phyloP scores from a whole-genome alignment of 1,140 invertebrate genomes.

The Psix sp. region DNA sequence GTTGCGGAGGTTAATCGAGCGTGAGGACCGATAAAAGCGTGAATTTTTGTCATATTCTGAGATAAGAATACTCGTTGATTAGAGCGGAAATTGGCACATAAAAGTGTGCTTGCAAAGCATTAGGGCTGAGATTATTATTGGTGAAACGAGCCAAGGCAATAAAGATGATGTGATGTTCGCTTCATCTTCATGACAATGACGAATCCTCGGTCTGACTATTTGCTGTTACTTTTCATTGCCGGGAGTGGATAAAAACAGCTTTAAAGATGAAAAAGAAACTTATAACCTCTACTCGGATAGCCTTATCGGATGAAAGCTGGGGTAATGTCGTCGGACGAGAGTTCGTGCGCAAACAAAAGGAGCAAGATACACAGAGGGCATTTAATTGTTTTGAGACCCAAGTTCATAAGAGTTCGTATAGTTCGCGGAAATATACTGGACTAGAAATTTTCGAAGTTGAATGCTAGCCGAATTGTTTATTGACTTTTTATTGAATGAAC shows the following conservation, averaged over 20 bases:
- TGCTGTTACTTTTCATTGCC: conserved; percentile 62
- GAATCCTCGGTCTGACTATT: conserved; percentile 60
- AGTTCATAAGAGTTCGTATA: background rate
- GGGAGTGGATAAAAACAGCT: conserved; percentile 16
- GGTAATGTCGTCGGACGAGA: background rate
- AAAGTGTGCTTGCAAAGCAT: conserved; percentile 17
- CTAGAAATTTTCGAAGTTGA: background rate
- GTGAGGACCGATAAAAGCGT: conserved; percentile 20
- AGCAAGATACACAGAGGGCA: background rate
- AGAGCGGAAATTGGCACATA: conserved; percentile 32
- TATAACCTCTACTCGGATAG: background rate
- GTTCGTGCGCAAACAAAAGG: conserved; percentile 17
- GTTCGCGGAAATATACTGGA: too few relatives aligned
- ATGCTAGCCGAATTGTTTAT: background rate
- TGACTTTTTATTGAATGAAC: conserved; percentile 1
- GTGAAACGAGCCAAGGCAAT: conserved; percentile 53
- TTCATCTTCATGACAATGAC: conserved; percentile 65
- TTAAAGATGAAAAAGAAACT: conserved; percentile 2
- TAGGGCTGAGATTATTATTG: conserved; percentile 45
- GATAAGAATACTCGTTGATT: conserved; percentile 9
- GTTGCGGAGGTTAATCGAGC: conserved; percentile 18
- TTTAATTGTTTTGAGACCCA: background rate
- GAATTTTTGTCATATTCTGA: conserved; percentile 1
- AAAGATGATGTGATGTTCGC: conserved; percentile 34
- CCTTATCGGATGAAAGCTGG: conserved; percentile 10